Base-by-base conservation (phyloP, 2,113 vertebrate genomes). In the Paramisgurnus dabryanus region DNA sequence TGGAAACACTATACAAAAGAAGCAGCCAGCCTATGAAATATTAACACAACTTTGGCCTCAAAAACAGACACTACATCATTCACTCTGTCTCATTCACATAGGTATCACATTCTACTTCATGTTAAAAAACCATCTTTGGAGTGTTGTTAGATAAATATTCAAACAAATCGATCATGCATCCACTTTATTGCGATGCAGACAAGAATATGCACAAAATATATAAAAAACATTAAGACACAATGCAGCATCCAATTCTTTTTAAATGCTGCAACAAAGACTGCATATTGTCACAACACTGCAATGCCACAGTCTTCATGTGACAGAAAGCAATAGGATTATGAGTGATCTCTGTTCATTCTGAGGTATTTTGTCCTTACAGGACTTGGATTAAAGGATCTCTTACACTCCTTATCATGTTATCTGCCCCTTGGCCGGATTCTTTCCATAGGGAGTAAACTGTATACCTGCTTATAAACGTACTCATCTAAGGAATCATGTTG, bases 21-120 rank as follows among this genome's bases (percentile, higher is more conserved):
- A 67, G 67, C 74, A 67, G 78, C 79, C 63, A 85, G 70, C 34
- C 78, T 66, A 85, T 88, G 12, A 84, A 88, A 86, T 81, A 86
- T 88, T 84, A 79, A 87, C 27, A 10, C 15, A 45, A 15, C 57
- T 63, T 57, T 27, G 61, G 55, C 47, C 39, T 64, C 12, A 57
- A 74, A 67, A 77, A 63, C 43, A 70, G n/a, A 80, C 45, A 67
- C 55, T 43, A 39, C 79, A 60, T 17, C 17, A 27, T 13, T 40
- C 45, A 8, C 67, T 40, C 15, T 41, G 64, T 57, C 53, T 82
- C 10, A 27, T 71, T 7, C 55, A 70, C 22, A 67, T 50, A 57
- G 58, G 6, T 34, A 55, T 11, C 47, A 39, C 61, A 22, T 50
- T 22, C 18, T n/a, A 49, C 4, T 45, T 61, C 3, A 17, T 15